phyloP scores from a whole-genome alignment of 2,888 invertebrate genomes.

The Panzeria rudis region DNA sequence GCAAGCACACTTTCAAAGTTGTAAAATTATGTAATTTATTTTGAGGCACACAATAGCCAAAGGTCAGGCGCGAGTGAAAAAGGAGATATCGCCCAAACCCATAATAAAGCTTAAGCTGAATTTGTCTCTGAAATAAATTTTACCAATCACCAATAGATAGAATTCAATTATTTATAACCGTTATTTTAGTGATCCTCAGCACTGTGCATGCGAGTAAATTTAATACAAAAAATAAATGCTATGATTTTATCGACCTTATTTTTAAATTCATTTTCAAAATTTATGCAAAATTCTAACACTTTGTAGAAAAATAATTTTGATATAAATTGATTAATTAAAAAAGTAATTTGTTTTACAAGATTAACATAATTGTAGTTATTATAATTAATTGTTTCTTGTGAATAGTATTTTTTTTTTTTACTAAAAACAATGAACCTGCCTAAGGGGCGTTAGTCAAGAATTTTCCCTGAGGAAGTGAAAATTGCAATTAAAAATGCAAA shows the following conservation, averaged over 20 bases:
- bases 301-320: slow-evolving; percentile 10
- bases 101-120: too few species aligned
- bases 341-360: slow-evolving; percentile 52
- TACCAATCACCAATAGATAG: too few species aligned
- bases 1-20: slow-evolving; percentile 48
- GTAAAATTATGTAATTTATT: not conserved
- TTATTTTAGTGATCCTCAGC: too few species aligned
- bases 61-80: not conserved
- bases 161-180: too few species aligned
- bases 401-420: not conserved
- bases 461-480: slow-evolving; percentile 51
- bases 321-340: slow-evolving; percentile 8
- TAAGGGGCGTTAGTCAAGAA: slow-evolving; percentile 19
- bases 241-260: slow-evolving; percentile 10
- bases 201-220: not conserved
- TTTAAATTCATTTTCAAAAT: not conserved
- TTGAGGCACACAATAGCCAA: too few species aligned
- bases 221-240: not conserved
- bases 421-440: not conserved
- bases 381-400: slow-evolving; percentile 41
- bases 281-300: slow-evolving; percentile 20
- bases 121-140: too few species aligned
- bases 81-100: not conserved
- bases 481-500: slow-evolving; percentile 34
- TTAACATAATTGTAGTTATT: slow-evolving; percentile 60